phyloP scores from a whole-genome alignment of 1,140 invertebrate genomes.

The Heliconius hermathena region DNA sequence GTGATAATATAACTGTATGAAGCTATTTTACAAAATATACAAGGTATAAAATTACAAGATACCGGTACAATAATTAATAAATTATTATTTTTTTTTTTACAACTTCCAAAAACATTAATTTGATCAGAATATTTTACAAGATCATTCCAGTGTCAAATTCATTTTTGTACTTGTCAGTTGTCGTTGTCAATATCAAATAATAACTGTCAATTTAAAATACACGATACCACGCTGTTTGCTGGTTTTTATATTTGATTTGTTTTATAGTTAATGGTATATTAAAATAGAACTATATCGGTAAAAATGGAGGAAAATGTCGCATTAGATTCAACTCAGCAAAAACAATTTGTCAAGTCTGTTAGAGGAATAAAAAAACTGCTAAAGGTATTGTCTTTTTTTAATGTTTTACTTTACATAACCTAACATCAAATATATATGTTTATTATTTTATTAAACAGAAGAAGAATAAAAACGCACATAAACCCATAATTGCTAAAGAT shows the following conservation, averaged over 20 bases:
- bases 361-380: slow-evolving; percentile 75
- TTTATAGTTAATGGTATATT: background rate
- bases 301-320: slow-evolving; percentile 78
- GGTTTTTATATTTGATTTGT: background rate
- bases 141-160: background rate
- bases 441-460: slow-evolving; percentile 40
- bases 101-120: no score
- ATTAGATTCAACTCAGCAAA: slow-evolving; percentile 71
- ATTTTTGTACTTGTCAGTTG: background rate
- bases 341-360: slow-evolving; percentile 74
- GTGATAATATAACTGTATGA: no score
- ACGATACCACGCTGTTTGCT: background rate
- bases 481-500: background rate
- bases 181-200: slow-evolving; percentile 1
- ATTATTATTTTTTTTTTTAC: no score
- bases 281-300: background rate
- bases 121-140: no score
- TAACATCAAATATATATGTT: slow-evolving; percentile 6
- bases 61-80: no score
- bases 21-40: no score
- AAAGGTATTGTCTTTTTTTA: slow-evolving; percentile 49
- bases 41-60: no score
- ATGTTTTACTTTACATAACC: slow-evolving; percentile 14
- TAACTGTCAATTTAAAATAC: background rate
- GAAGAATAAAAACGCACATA: slow-evolving; percentile 31